These are phyloP conservation scores for Lithophane socia DNA, from an alignment of 2,888 invertebrate genomes.

Conservation along the genomic window DNA sequence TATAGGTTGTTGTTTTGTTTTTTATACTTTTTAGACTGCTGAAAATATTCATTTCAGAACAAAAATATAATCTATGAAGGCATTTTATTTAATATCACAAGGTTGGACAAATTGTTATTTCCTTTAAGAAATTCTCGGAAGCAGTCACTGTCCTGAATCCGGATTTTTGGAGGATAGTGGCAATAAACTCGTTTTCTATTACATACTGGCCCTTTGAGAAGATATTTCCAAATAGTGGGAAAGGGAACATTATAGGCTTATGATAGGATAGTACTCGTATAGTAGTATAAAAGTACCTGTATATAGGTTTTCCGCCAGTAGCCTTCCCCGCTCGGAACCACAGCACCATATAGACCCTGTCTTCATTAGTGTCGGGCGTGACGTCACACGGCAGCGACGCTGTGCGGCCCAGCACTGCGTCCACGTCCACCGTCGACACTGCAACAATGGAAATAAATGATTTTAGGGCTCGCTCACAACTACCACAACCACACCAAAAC, in stretches of 20 bases:
- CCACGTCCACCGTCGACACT: constrained; percentile 91
- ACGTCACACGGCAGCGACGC: constrained; percentile 97
- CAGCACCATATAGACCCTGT: constrained; percentile 97
- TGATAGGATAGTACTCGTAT: no score
- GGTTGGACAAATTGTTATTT: no score
- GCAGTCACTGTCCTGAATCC: not conserved
- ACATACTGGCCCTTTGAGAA: not conserved
- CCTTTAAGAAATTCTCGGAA: no score
- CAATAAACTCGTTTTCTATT: not conserved
- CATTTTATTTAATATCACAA: no score
- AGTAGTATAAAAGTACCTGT: constrained; percentile 91
- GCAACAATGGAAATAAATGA: constrained; percentile 65
- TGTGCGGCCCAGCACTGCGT: constrained; percentile 95
- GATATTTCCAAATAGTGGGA: not conserved
- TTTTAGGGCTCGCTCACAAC: no score
- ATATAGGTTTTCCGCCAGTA: constrained; percentile 96
- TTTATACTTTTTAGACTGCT: not conserved
- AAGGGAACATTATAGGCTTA: not conserved
- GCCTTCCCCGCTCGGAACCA: constrained; percentile 95
- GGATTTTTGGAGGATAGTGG: not conserved
- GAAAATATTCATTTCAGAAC: not conserved
- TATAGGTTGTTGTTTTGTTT: not conserved
- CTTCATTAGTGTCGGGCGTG: constrained; percentile 95
- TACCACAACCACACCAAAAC: no score
- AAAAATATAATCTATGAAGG: not conserved